Conservation (phyloP, 1,140 invertebrate genomes). For the Cataglyphis hispanica region DNA sequence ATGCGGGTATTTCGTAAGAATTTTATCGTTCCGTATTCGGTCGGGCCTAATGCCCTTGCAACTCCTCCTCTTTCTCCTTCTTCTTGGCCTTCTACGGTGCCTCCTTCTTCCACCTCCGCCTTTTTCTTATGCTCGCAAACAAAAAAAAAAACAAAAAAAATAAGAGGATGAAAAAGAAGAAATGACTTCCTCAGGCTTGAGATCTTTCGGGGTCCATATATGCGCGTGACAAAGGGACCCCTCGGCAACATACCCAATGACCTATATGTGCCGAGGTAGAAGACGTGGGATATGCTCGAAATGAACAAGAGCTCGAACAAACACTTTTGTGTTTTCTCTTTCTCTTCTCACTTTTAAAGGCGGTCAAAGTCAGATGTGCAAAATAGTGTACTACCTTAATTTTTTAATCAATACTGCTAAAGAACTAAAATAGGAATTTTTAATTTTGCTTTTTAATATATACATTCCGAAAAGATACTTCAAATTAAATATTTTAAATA, state of each 20-base stretch:
- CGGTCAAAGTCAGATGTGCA: background rate
- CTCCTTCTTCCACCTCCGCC: constrained; percentile 19
- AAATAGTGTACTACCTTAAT: background rate
- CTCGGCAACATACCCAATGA: constrained; percentile 67
- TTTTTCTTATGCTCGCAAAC: background rate
- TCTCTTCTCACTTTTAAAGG: constrained; percentile 24
- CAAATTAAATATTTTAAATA: constrained; percentile 9
- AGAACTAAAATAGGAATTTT: background rate
- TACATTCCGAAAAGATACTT: background rate
- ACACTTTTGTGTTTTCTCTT: constrained; percentile 22
- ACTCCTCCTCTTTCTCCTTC: constrained; percentile 58
- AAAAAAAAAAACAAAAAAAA: constrained; percentile 12
- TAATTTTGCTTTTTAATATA: background rate
- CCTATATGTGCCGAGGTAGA: constrained; percentile 68
- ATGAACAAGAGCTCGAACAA: constrained; percentile 28
- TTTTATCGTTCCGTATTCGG: constrained; percentile 75
- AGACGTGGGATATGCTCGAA: constrained; percentile 33
- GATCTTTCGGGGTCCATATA: constrained; percentile 60
- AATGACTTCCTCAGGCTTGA: constrained; percentile 68
- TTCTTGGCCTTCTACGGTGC: constrained; percentile 62
- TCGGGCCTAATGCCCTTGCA: constrained; percentile 73
- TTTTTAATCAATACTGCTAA: background rate
- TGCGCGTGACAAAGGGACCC: constrained; percentile 61
- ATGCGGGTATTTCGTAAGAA: constrained; percentile 75
- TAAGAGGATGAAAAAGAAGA: constrained; percentile 46